Conservation (phyloP, 2,797 vertebrate genomes). For the Hozukius guyotensis region DNA sequence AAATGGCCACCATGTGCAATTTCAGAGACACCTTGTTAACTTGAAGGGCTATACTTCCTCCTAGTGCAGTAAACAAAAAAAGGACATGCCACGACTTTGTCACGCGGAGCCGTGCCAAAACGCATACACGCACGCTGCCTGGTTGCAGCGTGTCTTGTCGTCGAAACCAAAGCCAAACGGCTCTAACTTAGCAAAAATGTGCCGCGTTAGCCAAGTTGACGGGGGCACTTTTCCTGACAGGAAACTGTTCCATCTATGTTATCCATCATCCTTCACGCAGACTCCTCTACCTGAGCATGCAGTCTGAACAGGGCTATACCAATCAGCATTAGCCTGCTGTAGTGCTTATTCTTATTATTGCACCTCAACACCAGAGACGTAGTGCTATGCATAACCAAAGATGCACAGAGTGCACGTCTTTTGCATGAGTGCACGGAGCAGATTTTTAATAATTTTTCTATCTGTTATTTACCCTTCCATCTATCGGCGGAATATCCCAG, state of each 20-base stretch:
- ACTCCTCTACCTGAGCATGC: constrained; percentile 59
- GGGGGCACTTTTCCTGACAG: constrained; percentile 25
- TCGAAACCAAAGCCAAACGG: constrained; percentile 75
- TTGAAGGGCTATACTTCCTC: constrained; percentile 74
- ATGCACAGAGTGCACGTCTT: constrained; percentile 60
- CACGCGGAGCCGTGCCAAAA: constrained; percentile 65
- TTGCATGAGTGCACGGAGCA: constrained; percentile 69
- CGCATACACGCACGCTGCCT: constrained; percentile 55
- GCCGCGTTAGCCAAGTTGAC: constrained; percentile 40
- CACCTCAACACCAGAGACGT: constrained; percentile 52
- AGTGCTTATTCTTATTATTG: constrained; percentile 33
- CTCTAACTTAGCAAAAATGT: constrained; percentile 46
- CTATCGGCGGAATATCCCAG: constrained; percentile 19
- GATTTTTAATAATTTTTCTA: constrained; percentile 37
- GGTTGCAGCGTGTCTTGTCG: constrained; percentile 64
- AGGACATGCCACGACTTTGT: constrained; percentile 29
- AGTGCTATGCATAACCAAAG: constrained; percentile 75
- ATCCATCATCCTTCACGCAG: constrained; percentile 3
- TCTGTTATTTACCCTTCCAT: constrained; percentile 31
- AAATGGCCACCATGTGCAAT: constrained; percentile 66
- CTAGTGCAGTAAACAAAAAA: constrained; percentile 38
- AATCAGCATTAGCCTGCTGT: constrained; percentile 57
- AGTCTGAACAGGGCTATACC: constrained; percentile 66
- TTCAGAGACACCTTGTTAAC: constrained; percentile 54
- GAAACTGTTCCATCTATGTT: constrained; percentile 36